A percentile compares a stretch with the other conserved stretches of the same genome.
Conservation (phyloP, 2,113 vertebrate genomes). For the Psilopsiagon aurifrons region DNA sequence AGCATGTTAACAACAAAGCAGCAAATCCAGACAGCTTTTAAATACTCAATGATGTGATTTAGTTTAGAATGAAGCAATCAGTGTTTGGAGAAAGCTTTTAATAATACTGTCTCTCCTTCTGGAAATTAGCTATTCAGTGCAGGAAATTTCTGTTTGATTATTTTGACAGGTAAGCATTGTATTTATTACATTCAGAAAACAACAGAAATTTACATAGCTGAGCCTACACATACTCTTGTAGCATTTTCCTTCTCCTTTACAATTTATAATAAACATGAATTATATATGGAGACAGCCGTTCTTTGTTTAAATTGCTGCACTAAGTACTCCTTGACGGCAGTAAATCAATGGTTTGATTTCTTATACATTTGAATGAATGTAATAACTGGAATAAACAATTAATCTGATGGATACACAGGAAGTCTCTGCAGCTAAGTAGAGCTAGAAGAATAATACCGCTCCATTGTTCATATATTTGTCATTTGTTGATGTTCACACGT, state of each 20-base stretch:
- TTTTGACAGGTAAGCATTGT: slow-evolving; percentile 51
- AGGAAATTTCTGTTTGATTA: slow-evolving; percentile 50
- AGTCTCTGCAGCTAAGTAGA: neutral
- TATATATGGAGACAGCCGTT: slow-evolving; percentile 55
- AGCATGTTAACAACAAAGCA: neutral
- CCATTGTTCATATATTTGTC: neutral
- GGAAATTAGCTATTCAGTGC: slow-evolving; percentile 26
- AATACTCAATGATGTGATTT: neutral
- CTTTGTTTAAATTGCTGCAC: slow-evolving; percentile 69
- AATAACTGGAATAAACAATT: slow-evolving; percentile 61
- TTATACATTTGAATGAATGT: slow-evolving; percentile 43
- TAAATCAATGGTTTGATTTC: slow-evolving; percentile 52
- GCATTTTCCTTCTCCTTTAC: slow-evolving; percentile 3
- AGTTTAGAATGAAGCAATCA: slow-evolving; percentile 6
- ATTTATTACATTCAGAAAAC: slow-evolving; percentile 50
- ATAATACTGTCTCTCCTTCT: neutral
- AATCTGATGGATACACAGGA: slow-evolving; percentile 22
- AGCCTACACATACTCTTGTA: neutral
- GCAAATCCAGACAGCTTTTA: slow-evolving; percentile 9
- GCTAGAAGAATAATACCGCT: neutral
- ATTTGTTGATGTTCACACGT: neutral
- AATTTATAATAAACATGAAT: slow-evolving; percentile 64
- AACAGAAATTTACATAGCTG: slow-evolving; percentile 35
- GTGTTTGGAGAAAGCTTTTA: neutral
- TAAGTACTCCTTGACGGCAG: slow-evolving; percentile 53